Base-by-base conservation (phyloP, 2,888 invertebrate species). In the Ormyrus thymus region DNA sequence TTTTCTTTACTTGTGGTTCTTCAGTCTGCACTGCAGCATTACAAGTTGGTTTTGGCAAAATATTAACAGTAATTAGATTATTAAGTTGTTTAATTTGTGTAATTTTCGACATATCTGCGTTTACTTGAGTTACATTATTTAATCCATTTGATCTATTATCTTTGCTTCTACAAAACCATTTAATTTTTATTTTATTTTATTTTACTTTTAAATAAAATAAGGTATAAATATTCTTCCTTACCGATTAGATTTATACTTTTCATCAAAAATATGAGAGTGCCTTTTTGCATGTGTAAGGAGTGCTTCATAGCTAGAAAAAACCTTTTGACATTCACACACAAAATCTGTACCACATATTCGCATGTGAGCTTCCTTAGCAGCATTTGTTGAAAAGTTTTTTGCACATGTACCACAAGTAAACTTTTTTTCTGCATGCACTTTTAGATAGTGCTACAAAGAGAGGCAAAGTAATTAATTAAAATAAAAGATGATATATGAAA, bases 341-440 rank as follows among this genome's bases (percentile, higher is more conserved):
- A 90, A 91, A 66, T 86, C 83, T 5, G 87, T 84, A 0, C 91
- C 91, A 78, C 91, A 91, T 56, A 90, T 84, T 82, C 87, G 86
- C 4, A 83, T 78, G 76, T 91, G 91, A 15, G 89, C 89, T n/a
- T 87, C 86, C 79, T 86, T 88, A 0, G 89, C 88, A 46, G 90
- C 88, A 81, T 87, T 87, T 0, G 90, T 90, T 0, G 90, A 89
- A 79, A 91, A 91, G 59, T 87, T 86, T 80, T 90, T 90, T 0
- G 87, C 83, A 74, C 91, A 91, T 46, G 83, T 83, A 0, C 84
- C 84, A 76, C 91, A 91, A 7, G 84, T 81, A 75, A 88, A 88
- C n/a, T 83, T 87, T 81, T 89, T 91, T 8, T 89, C 88, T 0
- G 91, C 90, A 58, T 91, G 91, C 29, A 91, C 90, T 84, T 91